These are phyloP conservation scores for Agelastica alni DNA, from an alignment of 2,888 invertebrate genomes.

Conservation along the genomic window DNA sequence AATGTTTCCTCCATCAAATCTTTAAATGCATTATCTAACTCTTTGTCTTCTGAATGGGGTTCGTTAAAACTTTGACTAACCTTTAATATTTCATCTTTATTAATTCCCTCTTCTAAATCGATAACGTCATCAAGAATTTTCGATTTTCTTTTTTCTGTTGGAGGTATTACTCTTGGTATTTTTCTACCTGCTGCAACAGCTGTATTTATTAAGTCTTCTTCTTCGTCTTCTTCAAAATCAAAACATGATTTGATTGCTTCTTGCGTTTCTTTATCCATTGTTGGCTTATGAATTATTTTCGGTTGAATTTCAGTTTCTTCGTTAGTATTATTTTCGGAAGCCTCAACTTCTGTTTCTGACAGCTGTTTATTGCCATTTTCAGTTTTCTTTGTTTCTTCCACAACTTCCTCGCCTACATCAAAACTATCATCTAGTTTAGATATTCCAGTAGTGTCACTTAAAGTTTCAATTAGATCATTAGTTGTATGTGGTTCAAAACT, in stretches of 20 bases:
- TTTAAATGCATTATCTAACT: conserved; percentile 61
- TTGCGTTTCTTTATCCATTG: conserved; percentile 24
- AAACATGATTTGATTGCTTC: conserved; percentile 66
- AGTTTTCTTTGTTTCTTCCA: not conserved
- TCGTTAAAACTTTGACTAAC: conserved; percentile 29
- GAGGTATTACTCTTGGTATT: conserved; percentile 65
- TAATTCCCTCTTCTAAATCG: conserved; percentile 27
- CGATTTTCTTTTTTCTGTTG: conserved; percentile 51
- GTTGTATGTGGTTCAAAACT: too few species aligned
- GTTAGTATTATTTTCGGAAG: not conserved
- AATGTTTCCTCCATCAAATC: conserved; percentile 65
- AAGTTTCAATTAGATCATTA: too few species aligned
- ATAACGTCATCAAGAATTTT: conserved; percentile 16
- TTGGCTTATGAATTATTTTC: conserved; percentile 3
- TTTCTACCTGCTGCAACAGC: conserved; percentile 60
- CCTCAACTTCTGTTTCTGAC: not conserved
- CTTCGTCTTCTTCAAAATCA: conserved; percentile 78
- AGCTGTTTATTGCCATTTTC: conserved; percentile 14
- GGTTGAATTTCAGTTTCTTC: conserved; percentile 1
- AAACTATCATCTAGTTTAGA: conserved; percentile 1
- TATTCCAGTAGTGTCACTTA: not conserved
- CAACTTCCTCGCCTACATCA: not conserved
- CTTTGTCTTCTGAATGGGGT: conserved; percentile 35
- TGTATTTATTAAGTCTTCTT: conserved; percentile 62
- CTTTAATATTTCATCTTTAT: conserved; percentile 30